Evolutionary conservation across 2,888 invertebrate genomes (phyloP).

Genomic region (Phania funesta): DNA sequence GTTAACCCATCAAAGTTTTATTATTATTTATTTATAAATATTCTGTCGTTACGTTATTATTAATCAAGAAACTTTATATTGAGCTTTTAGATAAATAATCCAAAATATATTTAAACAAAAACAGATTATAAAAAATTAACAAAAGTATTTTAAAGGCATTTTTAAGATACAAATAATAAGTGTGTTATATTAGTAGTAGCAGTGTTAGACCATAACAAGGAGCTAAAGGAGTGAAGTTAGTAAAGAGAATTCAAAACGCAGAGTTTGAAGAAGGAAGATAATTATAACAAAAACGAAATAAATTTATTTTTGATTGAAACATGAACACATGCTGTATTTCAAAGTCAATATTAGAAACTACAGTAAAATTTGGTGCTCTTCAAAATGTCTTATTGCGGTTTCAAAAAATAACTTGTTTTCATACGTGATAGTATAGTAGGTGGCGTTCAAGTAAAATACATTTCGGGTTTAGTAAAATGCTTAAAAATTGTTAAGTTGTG

Average conservation of each 20-base stretch:
- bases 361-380: slow-evolving; percentile 20
- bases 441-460: no score
- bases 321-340: slow-evolving; percentile 38
- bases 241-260: neutral
- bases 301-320: neutral
- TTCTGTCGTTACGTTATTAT: neutral
- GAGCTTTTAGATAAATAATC: neutral
- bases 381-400: slow-evolving; percentile 3
- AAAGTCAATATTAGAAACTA: slow-evolving; percentile 27
- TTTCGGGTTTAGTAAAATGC: no score
- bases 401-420: neutral
- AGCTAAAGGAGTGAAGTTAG: neutral
- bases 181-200: slow-evolving; percentile 18
- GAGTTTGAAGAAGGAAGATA: neutral
- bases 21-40: neutral
- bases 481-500: neutral
- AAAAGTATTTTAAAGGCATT: neutral
- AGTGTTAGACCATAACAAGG: neutral
- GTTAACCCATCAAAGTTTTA: slow-evolving; percentile 68
- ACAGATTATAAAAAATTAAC: neutral
- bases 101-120: neutral
- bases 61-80: neutral
- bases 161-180: neutral
- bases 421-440: neutral
- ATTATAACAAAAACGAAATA: neutral